Evolutionary conservation across 2,888 invertebrate species (phyloP).

Genomic region (Lasioglossum zephyrum): DNA sequence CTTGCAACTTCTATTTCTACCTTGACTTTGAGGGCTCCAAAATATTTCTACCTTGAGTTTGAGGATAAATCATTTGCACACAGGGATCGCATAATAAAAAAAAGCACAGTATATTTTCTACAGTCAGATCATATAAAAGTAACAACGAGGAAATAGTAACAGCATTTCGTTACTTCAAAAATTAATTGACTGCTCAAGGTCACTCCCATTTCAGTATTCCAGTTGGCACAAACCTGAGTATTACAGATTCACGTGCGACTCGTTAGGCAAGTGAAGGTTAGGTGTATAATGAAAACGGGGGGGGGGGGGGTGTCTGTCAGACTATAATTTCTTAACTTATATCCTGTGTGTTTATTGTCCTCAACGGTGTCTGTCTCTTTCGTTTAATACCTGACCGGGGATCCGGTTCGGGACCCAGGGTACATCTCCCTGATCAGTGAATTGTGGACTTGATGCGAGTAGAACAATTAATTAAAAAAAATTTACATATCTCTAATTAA

Average conservation of each 20-base stretch:
- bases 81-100: background rate
- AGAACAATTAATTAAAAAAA: background rate
- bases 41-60: background rate
- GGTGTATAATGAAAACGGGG: background rate
- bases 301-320: background rate
- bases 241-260: background rate
- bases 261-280: background rate
- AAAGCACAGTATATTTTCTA: background rate
- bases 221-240: background rate
- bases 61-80: background rate
- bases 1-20: too few species aligned
- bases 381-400: background rate
- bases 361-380: background rate
- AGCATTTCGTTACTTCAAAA: background rate
- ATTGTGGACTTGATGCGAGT: background rate
- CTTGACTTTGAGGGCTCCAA: too few species aligned
- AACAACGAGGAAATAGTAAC: background rate
- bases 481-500: too few species aligned
- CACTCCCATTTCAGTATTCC: background rate
- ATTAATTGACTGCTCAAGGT: background rate
- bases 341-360: background rate
- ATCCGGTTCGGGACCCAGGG: background rate
- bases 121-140: background rate
- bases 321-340: background rate
- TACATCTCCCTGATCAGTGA: background rate